phyloP scores from a whole-genome alignment of 2,113 vertebrate genomes.

The Pseudorasbora parva region DNA sequence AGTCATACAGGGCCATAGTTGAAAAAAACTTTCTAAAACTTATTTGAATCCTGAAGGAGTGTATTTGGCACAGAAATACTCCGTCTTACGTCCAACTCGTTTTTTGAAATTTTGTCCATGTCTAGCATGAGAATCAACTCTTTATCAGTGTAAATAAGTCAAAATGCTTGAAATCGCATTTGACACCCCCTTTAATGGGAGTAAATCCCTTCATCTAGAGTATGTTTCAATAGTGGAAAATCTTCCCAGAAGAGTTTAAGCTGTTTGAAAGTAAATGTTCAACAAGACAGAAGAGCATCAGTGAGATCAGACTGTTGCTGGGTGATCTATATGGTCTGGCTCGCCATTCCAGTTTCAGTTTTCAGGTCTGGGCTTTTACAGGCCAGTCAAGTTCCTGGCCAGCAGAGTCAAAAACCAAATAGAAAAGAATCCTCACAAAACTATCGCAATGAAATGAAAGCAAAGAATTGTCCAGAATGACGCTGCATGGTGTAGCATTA shows the following conservation, averaged over 20 bases:
- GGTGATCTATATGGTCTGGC: neutral
- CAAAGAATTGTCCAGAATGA: neutral
- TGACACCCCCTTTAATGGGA: neutral
- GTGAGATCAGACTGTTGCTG: neutral
- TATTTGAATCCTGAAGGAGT: too few relatives aligned
- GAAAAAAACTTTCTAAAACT: too few relatives aligned
- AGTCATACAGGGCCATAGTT: too few relatives aligned
- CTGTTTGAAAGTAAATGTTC: neutral
- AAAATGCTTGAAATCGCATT: too few relatives aligned
- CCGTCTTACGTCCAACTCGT: too few relatives aligned
- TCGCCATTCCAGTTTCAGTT: neutral
- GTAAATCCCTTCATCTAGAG: neutral
- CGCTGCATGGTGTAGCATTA: neutral
- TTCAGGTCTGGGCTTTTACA: neutral
- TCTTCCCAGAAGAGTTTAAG: neutral
- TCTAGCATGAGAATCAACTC: too few relatives aligned
- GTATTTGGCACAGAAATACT: too few relatives aligned
- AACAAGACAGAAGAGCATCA: neutral
- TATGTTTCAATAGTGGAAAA: neutral
- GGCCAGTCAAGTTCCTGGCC: too few relatives aligned
- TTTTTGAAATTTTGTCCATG: too few relatives aligned
- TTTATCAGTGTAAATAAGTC: too few relatives aligned
- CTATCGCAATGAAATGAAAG: neutral
- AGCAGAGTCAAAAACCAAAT: neutral
- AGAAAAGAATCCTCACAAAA: neutral